Conservation (phyloP, 1,140 invertebrate genomes). For the Tetragnatha versicolor region DNA sequence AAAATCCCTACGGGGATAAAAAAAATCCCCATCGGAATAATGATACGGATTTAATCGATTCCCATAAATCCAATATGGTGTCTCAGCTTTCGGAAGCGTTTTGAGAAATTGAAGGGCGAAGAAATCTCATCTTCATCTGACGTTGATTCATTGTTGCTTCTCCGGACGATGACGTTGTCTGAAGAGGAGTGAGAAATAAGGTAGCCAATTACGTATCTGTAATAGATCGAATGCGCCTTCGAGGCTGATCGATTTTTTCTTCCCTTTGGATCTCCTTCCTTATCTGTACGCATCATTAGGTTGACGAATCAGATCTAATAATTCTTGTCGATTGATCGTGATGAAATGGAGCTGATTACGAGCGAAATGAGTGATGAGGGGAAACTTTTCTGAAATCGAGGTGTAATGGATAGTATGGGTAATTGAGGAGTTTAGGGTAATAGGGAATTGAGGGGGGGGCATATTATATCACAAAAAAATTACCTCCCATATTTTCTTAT, state of each 20-base stretch:
- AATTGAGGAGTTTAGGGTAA: too few species aligned
- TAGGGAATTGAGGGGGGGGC: too few species aligned
- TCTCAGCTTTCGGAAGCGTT: slow-evolving; percentile 32
- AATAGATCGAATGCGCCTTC: slow-evolving; percentile 30
- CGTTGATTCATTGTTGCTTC: slow-evolving; percentile 41
- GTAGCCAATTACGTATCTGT: slow-evolving; percentile 30
- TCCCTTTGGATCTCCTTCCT: not conserved
- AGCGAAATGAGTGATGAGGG: too few species aligned
- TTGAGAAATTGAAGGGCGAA: slow-evolving; percentile 40
- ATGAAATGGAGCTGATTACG: too few species aligned
- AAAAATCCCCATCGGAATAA: slow-evolving; percentile 21
- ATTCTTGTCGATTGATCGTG: not conserved
- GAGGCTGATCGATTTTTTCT: slow-evolving; percentile 5
- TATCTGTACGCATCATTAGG: not conserved
- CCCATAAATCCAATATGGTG: slow-evolving; percentile 44
- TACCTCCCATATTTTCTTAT: too few species aligned
- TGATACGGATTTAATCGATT: slow-evolving; percentile 40
- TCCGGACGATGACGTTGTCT: slow-evolving; percentile 13
- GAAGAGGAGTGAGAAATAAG: slow-evolving; percentile 33
- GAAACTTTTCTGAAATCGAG: too few species aligned
- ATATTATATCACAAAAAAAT: too few species aligned
- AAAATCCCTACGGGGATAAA: not conserved
- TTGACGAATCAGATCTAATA: not conserved
- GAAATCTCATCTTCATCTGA: slow-evolving; percentile 42
- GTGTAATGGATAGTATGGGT: too few species aligned